Conservation (phyloP, 2,888 invertebrate species). For the Philereme vetulata region DNA sequence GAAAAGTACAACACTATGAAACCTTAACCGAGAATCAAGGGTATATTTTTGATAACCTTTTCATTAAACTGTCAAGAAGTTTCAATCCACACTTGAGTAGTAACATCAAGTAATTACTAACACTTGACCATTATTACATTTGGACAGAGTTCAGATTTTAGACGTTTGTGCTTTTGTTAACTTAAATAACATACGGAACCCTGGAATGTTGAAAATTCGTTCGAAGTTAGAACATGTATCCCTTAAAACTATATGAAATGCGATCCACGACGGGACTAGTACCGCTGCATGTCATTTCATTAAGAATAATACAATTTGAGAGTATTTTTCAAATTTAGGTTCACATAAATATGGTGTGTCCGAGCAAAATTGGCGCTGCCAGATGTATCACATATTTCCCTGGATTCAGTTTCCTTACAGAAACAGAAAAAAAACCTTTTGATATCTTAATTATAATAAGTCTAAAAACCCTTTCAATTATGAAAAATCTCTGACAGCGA, state of each 20-base stretch:
- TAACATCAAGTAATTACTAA: no score
- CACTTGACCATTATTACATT: no score
- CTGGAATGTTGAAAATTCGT: conserved; percentile 80
- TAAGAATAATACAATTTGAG: conserved; percentile 43
- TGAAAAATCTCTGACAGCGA: not conserved
- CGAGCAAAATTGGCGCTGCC: no score
- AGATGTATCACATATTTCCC: no score
- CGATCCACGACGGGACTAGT: conserved; percentile 78
- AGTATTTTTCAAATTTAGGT: conserved; percentile 20
- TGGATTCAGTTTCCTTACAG: no score
- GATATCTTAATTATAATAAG: no score
- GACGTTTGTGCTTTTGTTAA: conserved; percentile 64
- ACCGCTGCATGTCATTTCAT: conserved; percentile 67
- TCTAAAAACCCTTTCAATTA: not conserved
- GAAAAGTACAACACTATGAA: no score
- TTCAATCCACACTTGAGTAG: no score
- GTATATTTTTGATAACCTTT: no score
- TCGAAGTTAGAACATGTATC: conserved; percentile 60
- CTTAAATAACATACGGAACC: conserved; percentile 59
- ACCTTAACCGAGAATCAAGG: no score
- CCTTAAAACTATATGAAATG: conserved; percentile 78
- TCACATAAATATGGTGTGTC: not conserved
- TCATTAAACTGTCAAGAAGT: no score
- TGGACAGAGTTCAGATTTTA: conserved; percentile 15
- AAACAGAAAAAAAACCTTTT: no score